Evolutionary conservation across 2,113 vertebrate genomes (phyloP), one percentile per base, ranked within the genome.

Genomic region (Cinclus cinclus): DNA sequence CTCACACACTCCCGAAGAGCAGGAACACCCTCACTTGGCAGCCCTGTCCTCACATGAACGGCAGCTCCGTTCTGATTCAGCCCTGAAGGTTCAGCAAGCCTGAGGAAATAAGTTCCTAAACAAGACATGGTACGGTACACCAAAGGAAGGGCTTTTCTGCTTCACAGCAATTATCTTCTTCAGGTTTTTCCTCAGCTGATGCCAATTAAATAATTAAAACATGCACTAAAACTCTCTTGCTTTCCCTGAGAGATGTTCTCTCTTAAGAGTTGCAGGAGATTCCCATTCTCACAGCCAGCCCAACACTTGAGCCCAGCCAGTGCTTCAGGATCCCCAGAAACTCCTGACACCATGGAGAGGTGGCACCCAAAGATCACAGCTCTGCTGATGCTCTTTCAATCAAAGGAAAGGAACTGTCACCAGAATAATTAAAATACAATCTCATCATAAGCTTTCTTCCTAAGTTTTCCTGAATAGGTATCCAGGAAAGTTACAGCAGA

Each of bases 1-100:
- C 35, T 37, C 35, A 37, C 35, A 37, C 35, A 5, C 8, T 11
- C 18, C 28, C 1, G 0, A 3, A 12, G 28, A 15, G 1, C 3
- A 9, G 56, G 11, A 64, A 31, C 37, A 50, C 1, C 11, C 42
- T 39, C 15, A 2, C 5, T 47, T 44, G 2, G 16, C 5, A 20
- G 19, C 12, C 22, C 6, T 22, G 42, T 33, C 42, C 42, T n/a
- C 33, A 41, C 13, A 10, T 4, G 6, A 58, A 24, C 6, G 5
- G 23, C 2, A 56, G 19, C 22, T 56, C 37, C 2, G 2, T 33
- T 68, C 58, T 49, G 10, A 4, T 12, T 76, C 27, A 17, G 37
- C 22, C 42, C 68, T 46, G 13, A 78, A 69, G 17, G 33, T 33
- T 55, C 39, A 25, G 20, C 3, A 6, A 1, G 16, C 41, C 27